These are phyloP conservation scores for Pimpla rufipes DNA, from an alignment of 2,888 invertebrate genomes.

Conservation along the genomic window DNA sequence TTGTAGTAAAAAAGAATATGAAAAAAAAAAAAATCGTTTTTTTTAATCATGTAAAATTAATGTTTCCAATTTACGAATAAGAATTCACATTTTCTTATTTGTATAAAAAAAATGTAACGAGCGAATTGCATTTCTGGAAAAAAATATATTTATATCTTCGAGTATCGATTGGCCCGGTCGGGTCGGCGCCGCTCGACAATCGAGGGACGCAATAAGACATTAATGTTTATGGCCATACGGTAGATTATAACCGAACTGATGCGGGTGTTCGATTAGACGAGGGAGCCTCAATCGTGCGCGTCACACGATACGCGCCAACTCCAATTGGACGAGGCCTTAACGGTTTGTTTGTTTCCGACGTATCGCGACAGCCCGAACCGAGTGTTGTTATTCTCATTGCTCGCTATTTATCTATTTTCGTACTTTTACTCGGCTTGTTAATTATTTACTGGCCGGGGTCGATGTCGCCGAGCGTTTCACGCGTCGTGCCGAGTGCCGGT, in stretches of 20 bases:
- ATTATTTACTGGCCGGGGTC: neutral
- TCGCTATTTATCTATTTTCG: slow-evolving; percentile 18
- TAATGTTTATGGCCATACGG: slow-evolving; percentile 51
- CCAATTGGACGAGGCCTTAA: slow-evolving; percentile 50
- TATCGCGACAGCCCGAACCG: slow-evolving; percentile 19
- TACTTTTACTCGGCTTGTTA: slow-evolving; percentile 10
- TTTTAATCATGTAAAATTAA: too few species aligned
- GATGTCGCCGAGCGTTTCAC: neutral
- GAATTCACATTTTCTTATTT: too few species aligned
- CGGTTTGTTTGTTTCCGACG: slow-evolving; percentile 53
- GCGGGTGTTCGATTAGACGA: slow-evolving; percentile 52
- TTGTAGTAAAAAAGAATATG: too few species aligned
- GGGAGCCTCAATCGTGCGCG: slow-evolving; percentile 22
- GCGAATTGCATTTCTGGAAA: neutral
- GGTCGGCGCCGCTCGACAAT: slow-evolving; percentile 44
- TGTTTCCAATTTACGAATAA: too few species aligned
- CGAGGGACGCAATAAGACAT: slow-evolving; percentile 37
- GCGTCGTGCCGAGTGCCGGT: neutral
- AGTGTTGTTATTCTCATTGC: slow-evolving; percentile 33
- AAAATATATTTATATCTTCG: neutral
- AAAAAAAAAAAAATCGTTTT: too few species aligned
- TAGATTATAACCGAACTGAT: slow-evolving; percentile 53
- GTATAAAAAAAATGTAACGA: too few species aligned
- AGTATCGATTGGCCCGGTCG: slow-evolving; percentile 5
- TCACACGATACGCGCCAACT: slow-evolving; percentile 19